phyloP scores from a whole-genome alignment of 2,797 vertebrate genomes.

The Buphagus erythrorhynchus region DNA sequence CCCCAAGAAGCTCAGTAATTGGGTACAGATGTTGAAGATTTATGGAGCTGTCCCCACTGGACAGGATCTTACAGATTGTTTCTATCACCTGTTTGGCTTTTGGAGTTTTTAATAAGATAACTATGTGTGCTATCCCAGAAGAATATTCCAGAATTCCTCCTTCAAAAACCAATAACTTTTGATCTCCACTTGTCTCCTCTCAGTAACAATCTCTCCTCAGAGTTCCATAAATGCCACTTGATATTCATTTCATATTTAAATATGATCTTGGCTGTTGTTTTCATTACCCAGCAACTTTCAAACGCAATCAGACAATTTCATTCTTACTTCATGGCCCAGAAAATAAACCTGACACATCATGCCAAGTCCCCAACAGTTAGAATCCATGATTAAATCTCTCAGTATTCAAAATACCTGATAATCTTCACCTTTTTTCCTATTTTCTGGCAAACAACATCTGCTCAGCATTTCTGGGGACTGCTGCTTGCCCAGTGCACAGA shows the following conservation, averaged over 20 bases:
- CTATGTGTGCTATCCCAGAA: constrained; percentile 45
- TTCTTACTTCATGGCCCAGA: neutral
- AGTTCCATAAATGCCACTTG: neutral
- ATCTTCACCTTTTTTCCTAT: neutral
- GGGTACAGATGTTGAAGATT: constrained; percentile 70
- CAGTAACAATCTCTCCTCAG: neutral
- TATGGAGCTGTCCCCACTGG: constrained; percentile 34
- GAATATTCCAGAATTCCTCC: constrained; percentile 38
- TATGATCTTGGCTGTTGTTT: neutral
- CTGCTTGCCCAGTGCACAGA: neutral
- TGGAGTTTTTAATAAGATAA: constrained; percentile 66
- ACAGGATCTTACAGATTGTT: constrained; percentile 49
- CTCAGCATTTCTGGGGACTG: neutral
- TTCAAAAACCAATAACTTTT: constrained; percentile 19
- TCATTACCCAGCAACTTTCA: neutral
- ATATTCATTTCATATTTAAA: constrained; percentile 42
- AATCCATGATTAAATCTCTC: neutral
- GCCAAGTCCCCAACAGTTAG: neutral
- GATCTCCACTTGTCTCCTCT: constrained; percentile 13
- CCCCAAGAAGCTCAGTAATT: constrained; percentile 54
- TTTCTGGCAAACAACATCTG: neutral
- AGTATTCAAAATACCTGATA: neutral
- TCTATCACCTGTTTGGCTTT: constrained; percentile 67
- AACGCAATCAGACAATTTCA: neutral
- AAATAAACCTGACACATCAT: neutral